Evolutionary conservation across 30 jellyfish, hydroid and myxozoan species (phyloP).

Genomic region (Hydra vulgaris): DNA sequence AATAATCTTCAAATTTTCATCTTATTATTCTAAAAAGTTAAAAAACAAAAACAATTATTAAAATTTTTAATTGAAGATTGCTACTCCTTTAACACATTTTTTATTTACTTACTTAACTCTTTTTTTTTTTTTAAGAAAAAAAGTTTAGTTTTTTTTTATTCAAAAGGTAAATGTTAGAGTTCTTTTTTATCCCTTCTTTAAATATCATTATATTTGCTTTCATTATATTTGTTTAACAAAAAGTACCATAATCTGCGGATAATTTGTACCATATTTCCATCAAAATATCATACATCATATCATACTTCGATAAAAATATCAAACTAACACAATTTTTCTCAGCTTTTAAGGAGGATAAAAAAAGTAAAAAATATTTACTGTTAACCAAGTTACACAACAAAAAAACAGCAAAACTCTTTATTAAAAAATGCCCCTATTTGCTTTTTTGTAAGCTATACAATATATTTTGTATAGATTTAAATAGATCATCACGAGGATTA

Average conservation of each 20-base stretch:
- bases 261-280: neutral
- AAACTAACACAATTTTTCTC: too few relatives aligned
- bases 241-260: too few relatives aligned
- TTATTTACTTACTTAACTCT: neutral
- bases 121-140: neutral
- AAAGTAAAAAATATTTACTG: neutral
- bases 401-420: neutral
- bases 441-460: neutral
- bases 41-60: neutral
- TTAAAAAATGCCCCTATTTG: neutral
- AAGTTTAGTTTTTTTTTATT: too few relatives aligned
- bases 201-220: too few relatives aligned
- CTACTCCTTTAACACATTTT: neutral
- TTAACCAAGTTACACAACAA: neutral
- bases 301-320: too few relatives aligned
- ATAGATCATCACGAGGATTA: neutral
- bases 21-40: neutral
- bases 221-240: too few relatives aligned
- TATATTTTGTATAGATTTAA: neutral
- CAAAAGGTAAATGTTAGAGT: neutral
- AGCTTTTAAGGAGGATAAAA: too few relatives aligned
- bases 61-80: neutral
- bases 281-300: too few relatives aligned
- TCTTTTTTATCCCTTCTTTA: too few relatives aligned
- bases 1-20: neutral